phyloP scores from a whole-genome alignment of 2,888 invertebrate species.

The Caenorhabditis becei region DNA sequence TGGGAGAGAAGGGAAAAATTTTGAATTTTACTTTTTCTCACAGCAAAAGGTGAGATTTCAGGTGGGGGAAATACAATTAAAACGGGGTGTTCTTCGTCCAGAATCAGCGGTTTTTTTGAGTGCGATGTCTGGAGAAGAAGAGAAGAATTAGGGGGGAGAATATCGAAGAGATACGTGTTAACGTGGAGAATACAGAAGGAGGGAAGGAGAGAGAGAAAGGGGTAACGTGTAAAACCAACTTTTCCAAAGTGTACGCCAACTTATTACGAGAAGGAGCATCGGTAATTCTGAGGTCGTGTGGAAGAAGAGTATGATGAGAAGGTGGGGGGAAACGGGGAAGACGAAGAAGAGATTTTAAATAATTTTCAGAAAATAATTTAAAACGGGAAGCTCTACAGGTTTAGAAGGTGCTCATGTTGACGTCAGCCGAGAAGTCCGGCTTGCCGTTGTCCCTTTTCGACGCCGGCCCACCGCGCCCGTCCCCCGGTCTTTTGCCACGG shows the following conservation, averaged over 20 bases:
- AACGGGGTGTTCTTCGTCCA: background rate
- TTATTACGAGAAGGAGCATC: slow-evolving; percentile 23
- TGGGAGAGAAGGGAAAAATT: background rate
- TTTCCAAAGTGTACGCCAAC: slow-evolving; percentile 46
- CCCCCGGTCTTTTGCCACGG: slow-evolving; percentile 77
- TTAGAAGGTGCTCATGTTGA: slow-evolving; percentile 73
- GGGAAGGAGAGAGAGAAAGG: slow-evolving; percentile 7
- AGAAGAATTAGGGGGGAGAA: background rate
- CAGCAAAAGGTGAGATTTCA: slow-evolving; percentile 42
- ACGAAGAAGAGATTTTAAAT: slow-evolving; percentile 1
- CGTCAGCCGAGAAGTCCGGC: slow-evolving; percentile 76
- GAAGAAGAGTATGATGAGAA: slow-evolving; percentile 7
- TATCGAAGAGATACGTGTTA: slow-evolving; percentile 54
- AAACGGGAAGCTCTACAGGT: background rate
- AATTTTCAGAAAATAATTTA: slow-evolving; percentile 6
- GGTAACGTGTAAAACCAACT: slow-evolving; percentile 27
- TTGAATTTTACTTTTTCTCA: too few species aligned
- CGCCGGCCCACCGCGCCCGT: slow-evolving; percentile 76
- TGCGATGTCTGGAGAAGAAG: background rate
- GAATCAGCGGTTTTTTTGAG: background rate
- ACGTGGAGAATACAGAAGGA: background rate
- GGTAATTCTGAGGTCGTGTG: slow-evolving; percentile 58
- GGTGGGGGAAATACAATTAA: background rate
- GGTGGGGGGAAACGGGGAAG: slow-evolving; percentile 5
- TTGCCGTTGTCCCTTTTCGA: slow-evolving; percentile 77